Base-by-base conservation (phyloP, 2,888 invertebrate species). In the Athalia cordata region DNA sequence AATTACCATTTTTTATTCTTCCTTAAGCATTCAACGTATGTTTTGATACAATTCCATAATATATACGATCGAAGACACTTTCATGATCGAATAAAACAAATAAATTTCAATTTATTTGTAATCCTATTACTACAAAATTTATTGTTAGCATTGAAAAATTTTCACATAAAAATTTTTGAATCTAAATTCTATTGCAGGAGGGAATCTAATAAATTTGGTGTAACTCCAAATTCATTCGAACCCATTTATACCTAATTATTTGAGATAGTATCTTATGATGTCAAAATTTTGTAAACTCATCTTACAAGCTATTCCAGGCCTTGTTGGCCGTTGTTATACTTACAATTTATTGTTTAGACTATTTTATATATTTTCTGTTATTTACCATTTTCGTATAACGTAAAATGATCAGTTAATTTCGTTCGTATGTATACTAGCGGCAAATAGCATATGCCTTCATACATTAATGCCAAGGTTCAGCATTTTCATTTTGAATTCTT, bases 31-130 rank as follows among this genome's bases (percentile, higher is more conserved):
- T 11, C 8, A 11, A 11, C 52, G 11, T 52, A 52, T 1, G 11
- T 52, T 52, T 52, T 52, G 52, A 9, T 11, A 52, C 7, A 11
- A 55, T 55, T 9, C 6, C 1, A 55, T 55, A n/a, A 55, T 55
- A 68, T 55, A 8, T 11, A 55, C 8, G 57, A 8, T 45, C 57
- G n/a, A 47, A n/a, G 7, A 59, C 6, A n/a, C 13, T 59, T 57
- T 29, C 55, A 59, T 55, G 13, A 59, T 70, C 13, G 9, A 13
- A 59, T 55, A 70, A 70, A 70, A 45, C 11, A 52, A 70, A 70
- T 45, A 70, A 59, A 59, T 47, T 13, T 59, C 57, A 72, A 72
- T 72, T 72, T 72, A 72, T 72, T 72, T 72, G 47, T 72, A 47
- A 72, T 47, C n/a, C 59, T 45, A n/a, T 72, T 47, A 59, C 47